Percentiles rank a stretch among this genome's conserved stretches.
phyloP scores from a whole-genome alignment of 2,113 vertebrate species.

The Lampris incognitus region DNA sequence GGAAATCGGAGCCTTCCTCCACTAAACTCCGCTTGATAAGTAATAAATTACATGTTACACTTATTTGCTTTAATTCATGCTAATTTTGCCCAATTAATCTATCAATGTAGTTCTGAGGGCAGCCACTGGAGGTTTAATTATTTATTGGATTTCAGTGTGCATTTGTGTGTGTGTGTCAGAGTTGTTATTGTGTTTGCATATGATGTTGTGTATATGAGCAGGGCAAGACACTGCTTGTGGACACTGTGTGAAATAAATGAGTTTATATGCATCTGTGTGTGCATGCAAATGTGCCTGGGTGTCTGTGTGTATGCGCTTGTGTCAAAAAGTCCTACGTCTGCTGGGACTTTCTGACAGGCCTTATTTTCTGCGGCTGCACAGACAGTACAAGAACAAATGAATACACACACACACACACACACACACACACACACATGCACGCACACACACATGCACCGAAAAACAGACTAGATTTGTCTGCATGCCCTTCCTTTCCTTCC shows the following conservation, averaged over 20 bases:
- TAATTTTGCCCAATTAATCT: conserved; percentile 99
- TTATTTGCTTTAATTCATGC: conserved; percentile 99
- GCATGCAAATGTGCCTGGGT: not conserved
- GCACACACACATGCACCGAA: not conserved
- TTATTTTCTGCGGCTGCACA: conserved; percentile 51
- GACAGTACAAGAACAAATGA: conserved; percentile 19
- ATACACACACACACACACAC: conserved; percentile 7
- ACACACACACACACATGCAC: conserved; percentile 33
- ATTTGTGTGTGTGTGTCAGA: conserved; percentile 64
- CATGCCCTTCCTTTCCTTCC: conserved; percentile 53
- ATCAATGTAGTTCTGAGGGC: conserved; percentile 97
- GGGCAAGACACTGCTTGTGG: conserved; percentile 27
- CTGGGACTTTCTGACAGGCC: conserved; percentile 60
- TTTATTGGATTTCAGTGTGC: conserved; percentile 93
- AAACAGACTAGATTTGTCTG: conserved; percentile 42
- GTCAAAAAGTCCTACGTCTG: conserved; percentile 29
- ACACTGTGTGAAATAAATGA: not conserved
- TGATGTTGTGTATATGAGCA: conserved; percentile 52
- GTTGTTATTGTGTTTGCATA: conserved; percentile 78
- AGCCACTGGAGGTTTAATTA: conserved; percentile 99
- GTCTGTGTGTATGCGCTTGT: conserved; percentile 8
- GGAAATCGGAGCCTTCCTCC: conserved; percentile 98
- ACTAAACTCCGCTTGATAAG: conserved; percentile 98
- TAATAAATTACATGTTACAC: conserved; percentile 99
- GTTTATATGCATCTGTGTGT: conserved; percentile 8